Conservation (phyloP, 2,888 invertebrate genomes). For the Tyria jacobaeae region DNA sequence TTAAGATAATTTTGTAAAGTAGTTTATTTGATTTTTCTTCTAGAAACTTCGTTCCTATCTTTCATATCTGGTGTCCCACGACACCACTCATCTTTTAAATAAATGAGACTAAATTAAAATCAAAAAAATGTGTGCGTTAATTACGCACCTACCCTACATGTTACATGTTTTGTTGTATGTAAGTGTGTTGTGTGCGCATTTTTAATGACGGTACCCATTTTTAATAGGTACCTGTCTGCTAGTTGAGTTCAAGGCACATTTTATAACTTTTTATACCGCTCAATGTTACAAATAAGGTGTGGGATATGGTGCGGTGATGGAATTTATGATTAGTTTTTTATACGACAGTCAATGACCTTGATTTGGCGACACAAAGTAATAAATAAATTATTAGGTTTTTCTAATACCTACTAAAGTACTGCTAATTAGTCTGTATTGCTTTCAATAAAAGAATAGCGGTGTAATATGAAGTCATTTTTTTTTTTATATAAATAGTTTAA, state of each 20-base stretch:
- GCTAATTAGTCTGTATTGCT: slow-evolving; percentile 11
- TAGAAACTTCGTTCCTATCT: too few relatives aligned
- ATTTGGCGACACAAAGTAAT: slow-evolving; percentile 19
- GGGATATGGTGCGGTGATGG: slow-evolving; percentile 36
- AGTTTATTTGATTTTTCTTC: too few relatives aligned
- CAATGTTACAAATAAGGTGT: slow-evolving; percentile 32
- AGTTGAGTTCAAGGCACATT: slow-evolving; percentile 13
- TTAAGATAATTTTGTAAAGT: too few relatives aligned
- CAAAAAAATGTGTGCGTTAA: too few relatives aligned
- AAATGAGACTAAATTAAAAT: too few relatives aligned
- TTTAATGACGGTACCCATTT: too few relatives aligned
- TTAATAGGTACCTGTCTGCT: neutral
- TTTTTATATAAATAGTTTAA: neutral
- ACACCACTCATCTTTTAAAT: too few relatives aligned
- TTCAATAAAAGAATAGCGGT: neutral
- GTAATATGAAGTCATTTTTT: neutral
- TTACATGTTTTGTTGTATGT: too few relatives aligned
- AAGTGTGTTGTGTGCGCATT: too few relatives aligned
- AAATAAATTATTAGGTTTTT: slow-evolving; percentile 26
- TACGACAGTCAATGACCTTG: slow-evolving; percentile 23
- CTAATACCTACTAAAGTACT: slow-evolving; percentile 5
- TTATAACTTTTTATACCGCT: slow-evolving; percentile 36
- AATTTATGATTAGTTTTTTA: slow-evolving; percentile 51
- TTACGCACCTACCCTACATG: too few relatives aligned
- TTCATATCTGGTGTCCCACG: too few relatives aligned